phyloP scores from a whole-genome alignment of 2,888 invertebrate species.

The Dorcus hopei region DNA sequence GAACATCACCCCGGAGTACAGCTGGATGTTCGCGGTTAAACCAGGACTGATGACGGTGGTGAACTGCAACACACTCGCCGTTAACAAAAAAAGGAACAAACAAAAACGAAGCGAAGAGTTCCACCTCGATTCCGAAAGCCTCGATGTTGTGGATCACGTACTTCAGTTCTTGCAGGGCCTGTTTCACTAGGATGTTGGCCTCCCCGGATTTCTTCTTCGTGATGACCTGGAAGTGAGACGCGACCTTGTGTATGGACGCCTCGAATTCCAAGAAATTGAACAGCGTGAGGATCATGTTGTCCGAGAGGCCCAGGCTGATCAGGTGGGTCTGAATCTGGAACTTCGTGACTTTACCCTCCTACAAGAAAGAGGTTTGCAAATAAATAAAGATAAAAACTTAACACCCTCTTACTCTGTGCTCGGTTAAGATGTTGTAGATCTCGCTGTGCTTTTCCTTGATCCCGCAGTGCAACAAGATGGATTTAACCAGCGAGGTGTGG shows the following conservation, averaged over 20 bases:
- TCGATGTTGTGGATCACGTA: conserved; percentile 67
- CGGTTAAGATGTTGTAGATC: conserved; percentile 52
- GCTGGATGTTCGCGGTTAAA: conserved; percentile 59
- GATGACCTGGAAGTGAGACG: conserved; percentile 61
- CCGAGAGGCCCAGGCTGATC: conserved; percentile 65
- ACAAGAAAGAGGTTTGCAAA: too few relatives aligned
- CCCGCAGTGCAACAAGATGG: conserved; percentile 75
- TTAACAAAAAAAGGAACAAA: not conserved
- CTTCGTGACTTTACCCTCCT: conserved; percentile 63
- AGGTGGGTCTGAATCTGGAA: conserved; percentile 70
- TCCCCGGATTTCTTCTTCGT: conserved; percentile 65
- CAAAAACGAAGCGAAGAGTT: not conserved
- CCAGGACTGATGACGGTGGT: conserved; percentile 59
- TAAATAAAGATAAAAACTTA: too few relatives aligned
- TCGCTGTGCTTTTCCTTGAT: conserved; percentile 66
- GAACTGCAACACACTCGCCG: conserved; percentile 51
- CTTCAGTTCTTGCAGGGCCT: conserved; percentile 73
- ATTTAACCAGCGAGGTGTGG: conserved; percentile 72
- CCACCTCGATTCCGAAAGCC: conserved; percentile 68
- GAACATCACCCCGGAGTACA: conserved; percentile 66
- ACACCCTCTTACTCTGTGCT: conserved; percentile 49
- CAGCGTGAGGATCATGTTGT: conserved; percentile 62
- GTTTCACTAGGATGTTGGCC: conserved; percentile 63
- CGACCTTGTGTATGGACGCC: conserved; percentile 58
- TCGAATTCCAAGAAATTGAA: conserved; percentile 67